Evolutionary conservation across 2,888 invertebrate genomes (phyloP).

Genomic region (Drosophila ochracea): DNA sequence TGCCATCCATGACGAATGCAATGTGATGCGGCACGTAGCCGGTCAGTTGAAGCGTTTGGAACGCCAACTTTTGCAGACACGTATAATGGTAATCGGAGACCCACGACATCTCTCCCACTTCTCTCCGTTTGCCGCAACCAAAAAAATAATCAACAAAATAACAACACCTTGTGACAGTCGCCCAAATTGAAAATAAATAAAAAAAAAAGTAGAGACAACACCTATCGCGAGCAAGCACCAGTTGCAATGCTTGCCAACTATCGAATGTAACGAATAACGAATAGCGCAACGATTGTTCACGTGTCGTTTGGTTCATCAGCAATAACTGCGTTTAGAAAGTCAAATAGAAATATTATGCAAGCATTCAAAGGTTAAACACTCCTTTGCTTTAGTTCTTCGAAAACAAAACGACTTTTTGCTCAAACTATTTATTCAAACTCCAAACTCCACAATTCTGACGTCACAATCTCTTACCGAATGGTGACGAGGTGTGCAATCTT

Average conservation of each 20-base stretch:
- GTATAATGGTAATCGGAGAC: slow-evolving; percentile 90
- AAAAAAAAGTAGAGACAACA: neutral
- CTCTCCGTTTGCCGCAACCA: neutral
- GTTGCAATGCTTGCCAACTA: slow-evolving; percentile 13
- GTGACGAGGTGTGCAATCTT: neutral
- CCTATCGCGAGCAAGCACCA: slow-evolving; percentile 32
- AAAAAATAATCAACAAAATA: neutral
- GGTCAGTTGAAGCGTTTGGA: slow-evolving; percentile 89
- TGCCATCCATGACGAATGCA: slow-evolving; percentile 99
- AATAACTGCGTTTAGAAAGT: neutral
- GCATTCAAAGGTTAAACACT: neutral
- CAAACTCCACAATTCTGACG: neutral
- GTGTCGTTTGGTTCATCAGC: neutral
- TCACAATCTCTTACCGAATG: neutral
- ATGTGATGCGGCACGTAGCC: slow-evolving; percentile 96
- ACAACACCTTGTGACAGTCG: slow-evolving; percentile 38
- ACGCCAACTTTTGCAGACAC: slow-evolving; percentile 91
- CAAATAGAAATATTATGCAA: neutral
- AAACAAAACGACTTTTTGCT: neutral
- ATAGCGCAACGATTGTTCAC: neutral
- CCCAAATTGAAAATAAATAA: slow-evolving; percentile 26
- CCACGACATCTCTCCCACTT: slow-evolving; percentile 88
- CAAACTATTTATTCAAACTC: neutral
- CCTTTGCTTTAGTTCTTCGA: neutral
- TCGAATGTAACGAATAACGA: slow-evolving; percentile 15